Evolutionary conservation across 2,888 invertebrate species (phyloP), one percentile per base, ranked within the genome.

Genomic region (Myathropa florea): DNA sequence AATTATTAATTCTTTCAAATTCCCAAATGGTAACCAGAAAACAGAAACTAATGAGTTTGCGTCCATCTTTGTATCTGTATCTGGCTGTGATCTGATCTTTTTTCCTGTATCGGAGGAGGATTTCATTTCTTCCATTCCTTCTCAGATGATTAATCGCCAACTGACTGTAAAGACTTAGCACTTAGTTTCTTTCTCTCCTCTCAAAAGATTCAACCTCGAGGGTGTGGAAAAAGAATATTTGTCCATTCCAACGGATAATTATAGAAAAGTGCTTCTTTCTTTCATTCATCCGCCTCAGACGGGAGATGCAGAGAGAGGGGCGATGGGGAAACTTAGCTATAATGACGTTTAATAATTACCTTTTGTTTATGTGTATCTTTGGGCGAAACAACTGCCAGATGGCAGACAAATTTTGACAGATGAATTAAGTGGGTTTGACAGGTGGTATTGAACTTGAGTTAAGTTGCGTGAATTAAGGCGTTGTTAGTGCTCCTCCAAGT

Each of bases 151-250:
- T 86, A 86, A 86, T 86, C 79, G 86, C 86, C 82, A 86, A 73
- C 78, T 79, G 83, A 73, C 79, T 86, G 86, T 86, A 75, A 86
- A 86, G 86, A 86, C 86, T 86, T 86, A 86, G 75, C 86, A 86
- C 86, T 86, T 79, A 78, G 83, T 83, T 83, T 70, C 24, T 24
- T 23, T 18, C 30, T 30, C 9, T n/a, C 10, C 9, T 18, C 18
- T 3, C 55, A 59, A 68, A 78, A 21, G 24, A 59, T 60, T 72
- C 65, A 73, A 73, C 57, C 85, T 82, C 30, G 82, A 78, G 85
- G 82, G 68, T 73, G 70, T 73, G 33, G 63, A 30, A 53, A 23
- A 30, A 63, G 53, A 73, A 75, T 64, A 55, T 70, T 65, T 57
- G 39, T 60, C 63, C 57, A 70, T n/a, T 53, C 57, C 59, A 24